Evolutionary conservation across 2,113 vertebrate species (phyloP).

Genomic region (Campylomormyrus tamandua): DNA sequence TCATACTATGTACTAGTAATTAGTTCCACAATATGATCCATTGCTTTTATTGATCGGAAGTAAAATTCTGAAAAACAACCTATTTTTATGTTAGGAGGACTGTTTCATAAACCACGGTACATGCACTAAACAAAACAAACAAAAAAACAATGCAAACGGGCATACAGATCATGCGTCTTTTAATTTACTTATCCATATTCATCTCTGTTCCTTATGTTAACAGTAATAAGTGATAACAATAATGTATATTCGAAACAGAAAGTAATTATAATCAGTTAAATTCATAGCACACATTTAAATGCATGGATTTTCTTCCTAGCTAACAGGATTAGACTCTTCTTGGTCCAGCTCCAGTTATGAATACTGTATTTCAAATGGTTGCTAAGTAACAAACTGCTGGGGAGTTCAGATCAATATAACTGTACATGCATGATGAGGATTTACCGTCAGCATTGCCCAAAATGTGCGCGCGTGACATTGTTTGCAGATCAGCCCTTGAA

Average conservation of each 20-base stretch:
- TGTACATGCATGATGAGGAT: background rate
- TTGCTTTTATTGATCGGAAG: background rate
- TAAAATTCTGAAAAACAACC: background rate
- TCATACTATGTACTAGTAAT: background rate
- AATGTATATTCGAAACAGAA: background rate
- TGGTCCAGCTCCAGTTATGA: conserved; percentile 7
- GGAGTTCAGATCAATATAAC: conserved; percentile 19
- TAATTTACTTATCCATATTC: background rate
- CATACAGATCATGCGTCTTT: background rate
- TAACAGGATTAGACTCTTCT: conserved; percentile 9
- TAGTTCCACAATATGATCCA: background rate
- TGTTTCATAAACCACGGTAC: background rate
- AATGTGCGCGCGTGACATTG: background rate
- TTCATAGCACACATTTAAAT: background rate
- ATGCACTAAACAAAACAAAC: background rate
- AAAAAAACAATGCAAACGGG: background rate
- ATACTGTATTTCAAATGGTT: conserved; percentile 16
- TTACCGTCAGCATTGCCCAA: background rate
- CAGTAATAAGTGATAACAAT: background rate
- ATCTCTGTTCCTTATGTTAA: background rate
- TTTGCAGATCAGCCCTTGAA: background rate
- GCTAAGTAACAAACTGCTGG: conserved; percentile 16
- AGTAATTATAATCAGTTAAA: background rate
- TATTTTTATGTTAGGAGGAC: background rate
- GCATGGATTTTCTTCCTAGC: conserved; percentile 12